A percentile compares a stretch with the other conserved stretches of the same genome.
Conservation (phyloP, 1,140 invertebrate genomes). For the Leptinotarsa lineolata region DNA sequence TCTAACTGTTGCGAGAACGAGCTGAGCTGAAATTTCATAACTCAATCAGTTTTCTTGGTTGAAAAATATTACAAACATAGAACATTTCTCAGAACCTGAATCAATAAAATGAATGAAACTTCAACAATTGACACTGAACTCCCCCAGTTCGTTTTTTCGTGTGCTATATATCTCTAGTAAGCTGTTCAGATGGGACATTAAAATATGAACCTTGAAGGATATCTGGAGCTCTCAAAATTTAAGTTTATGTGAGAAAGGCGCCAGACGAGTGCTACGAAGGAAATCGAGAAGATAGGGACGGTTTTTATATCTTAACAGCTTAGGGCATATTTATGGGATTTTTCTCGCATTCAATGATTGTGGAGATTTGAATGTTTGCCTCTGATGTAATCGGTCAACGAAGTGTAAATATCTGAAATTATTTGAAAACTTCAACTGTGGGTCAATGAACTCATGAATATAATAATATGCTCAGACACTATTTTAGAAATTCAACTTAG, state of each 20-base stretch:
- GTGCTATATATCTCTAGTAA: background rate
- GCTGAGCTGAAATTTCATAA: no score
- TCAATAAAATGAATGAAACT: background rate
- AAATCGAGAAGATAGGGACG: background rate
- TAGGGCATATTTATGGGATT: conserved; percentile 9
- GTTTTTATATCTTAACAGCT: conserved; percentile 8
- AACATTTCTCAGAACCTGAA: background rate
- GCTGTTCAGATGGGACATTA: conserved; percentile 1
- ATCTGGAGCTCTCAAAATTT: conserved; percentile 13
- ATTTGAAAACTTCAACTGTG: no score
- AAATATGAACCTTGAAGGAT: conserved; percentile 16
- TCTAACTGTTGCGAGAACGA: no score
- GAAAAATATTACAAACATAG: background rate
- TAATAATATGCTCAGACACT: no score
- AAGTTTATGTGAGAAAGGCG: conserved; percentile 17
- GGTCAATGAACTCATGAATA: no score
- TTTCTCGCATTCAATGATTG: conserved; percentile 1
- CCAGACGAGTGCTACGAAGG: conserved; percentile 10
- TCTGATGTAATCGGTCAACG: background rate
- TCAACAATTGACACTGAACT: no score
- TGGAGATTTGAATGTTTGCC: background rate
- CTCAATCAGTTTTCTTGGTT: background rate
- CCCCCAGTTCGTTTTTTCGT: no score
- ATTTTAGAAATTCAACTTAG: no score
- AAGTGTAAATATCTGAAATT: no score